phyloP scores from a whole-genome alignment of 37 sponge, comb jelly and placozoan species.

The Beroe forskalii region DNA sequence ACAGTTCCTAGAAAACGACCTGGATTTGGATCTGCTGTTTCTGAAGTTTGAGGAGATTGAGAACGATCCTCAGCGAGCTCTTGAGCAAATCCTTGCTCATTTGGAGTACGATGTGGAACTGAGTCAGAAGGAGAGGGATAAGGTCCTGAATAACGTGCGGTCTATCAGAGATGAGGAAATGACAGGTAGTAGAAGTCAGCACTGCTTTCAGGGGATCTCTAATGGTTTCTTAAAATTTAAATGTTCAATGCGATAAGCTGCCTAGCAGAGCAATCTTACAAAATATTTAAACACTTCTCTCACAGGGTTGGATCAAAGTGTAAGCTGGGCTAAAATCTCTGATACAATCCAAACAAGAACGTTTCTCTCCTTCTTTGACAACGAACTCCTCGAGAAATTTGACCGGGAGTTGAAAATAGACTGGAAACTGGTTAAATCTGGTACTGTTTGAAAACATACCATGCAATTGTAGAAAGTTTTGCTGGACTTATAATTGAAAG shows the following conservation, averaged over 20 bases:
- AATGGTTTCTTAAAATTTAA: too few species aligned
- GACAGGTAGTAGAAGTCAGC: too few species aligned
- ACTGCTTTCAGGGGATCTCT: too few species aligned
- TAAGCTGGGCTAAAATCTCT: background rate
- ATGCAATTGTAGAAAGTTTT: too few species aligned
- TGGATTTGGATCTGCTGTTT: background rate
- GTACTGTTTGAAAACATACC: background rate
- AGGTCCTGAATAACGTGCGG: background rate
- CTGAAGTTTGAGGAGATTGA: slow-evolving; percentile 1
- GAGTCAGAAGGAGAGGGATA: background rate
- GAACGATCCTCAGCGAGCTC: background rate
- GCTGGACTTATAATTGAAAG: background rate
- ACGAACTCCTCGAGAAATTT: background rate
- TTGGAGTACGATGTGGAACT: background rate
- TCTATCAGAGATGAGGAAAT: background rate
- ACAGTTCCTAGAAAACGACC: background rate
- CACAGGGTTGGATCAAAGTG: background rate
- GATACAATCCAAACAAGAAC: background rate
- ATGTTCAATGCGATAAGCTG: too few species aligned
- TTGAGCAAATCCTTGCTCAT: background rate
- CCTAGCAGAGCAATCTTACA: too few species aligned
- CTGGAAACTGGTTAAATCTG: slow-evolving; percentile 16
- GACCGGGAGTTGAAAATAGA: background rate
- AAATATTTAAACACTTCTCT: too few species aligned
- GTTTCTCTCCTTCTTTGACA: background rate